phyloP scores from a whole-genome alignment of 1,140 invertebrate species.

The Pentalonia nigronervosa region DNA sequence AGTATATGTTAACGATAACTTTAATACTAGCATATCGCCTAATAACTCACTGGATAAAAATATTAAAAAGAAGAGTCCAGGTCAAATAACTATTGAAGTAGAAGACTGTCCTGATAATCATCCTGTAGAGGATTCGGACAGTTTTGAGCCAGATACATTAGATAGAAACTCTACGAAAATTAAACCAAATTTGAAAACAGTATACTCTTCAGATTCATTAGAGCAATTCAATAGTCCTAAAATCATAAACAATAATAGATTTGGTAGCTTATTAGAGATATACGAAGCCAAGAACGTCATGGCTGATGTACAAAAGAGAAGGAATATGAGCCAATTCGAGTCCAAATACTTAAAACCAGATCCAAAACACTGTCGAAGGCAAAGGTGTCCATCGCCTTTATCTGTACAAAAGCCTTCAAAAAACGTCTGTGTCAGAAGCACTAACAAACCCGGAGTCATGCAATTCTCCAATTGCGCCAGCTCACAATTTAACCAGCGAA shows the following conservation, averaged over 20 bases:
- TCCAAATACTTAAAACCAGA: slow-evolving; percentile 60
- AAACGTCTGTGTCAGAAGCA: slow-evolving; percentile 63
- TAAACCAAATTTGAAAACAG: slow-evolving; percentile 61
- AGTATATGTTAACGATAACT: slow-evolving; percentile 81
- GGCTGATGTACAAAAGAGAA: slow-evolving; percentile 60
- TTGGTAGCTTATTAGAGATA: slow-evolving; percentile 76
- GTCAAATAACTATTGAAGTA: slow-evolving; percentile 80
- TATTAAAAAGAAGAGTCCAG: slow-evolving; percentile 68
- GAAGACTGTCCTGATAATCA: slow-evolving; percentile 71
- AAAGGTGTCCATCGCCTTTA: slow-evolving; percentile 49
- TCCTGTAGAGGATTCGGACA: slow-evolving; percentile 71
- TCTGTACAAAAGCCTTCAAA: slow-evolving; percentile 41
- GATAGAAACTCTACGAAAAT: slow-evolving; percentile 79
- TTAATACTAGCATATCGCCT: slow-evolving; percentile 64
- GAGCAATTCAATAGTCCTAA: slow-evolving; percentile 65
- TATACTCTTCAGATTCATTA: slow-evolving; percentile 61
- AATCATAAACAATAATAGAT: slow-evolving; percentile 59
- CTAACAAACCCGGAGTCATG: slow-evolving; percentile 48
- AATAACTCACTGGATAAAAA: slow-evolving; percentile 30
- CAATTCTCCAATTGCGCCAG: neutral
- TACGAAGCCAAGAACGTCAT: slow-evolving; percentile 62
- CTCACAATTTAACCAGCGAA: slow-evolving; percentile 61
- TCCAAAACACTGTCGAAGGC: slow-evolving; percentile 65
- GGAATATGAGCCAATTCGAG: slow-evolving; percentile 63
- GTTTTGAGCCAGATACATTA: slow-evolving; percentile 83